Percentiles rank a stretch among this genome's conserved stretches.
These are phyloP conservation scores for Aleiodes testaceus DNA, from an alignment of 2,888 invertebrate genomes.

Conservation along the genomic window DNA sequence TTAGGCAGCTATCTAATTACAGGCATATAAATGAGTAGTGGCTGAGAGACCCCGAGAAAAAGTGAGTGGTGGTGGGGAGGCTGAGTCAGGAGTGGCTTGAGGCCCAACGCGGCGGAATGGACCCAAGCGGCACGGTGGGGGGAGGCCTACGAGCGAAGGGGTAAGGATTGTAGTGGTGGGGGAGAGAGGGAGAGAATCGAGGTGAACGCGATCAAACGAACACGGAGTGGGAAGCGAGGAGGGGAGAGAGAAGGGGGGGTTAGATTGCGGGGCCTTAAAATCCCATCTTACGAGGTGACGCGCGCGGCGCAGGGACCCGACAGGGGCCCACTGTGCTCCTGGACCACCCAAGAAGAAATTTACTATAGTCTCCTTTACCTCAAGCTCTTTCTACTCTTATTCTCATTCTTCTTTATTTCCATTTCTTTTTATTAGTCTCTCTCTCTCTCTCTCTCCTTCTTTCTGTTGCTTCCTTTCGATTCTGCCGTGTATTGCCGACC, in stretches of 20 bases:
- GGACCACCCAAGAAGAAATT: constrained; percentile 73
- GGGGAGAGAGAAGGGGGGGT: constrained; percentile 29
- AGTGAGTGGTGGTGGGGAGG: constrained; percentile 36
- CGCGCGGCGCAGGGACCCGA: constrained; percentile 68
- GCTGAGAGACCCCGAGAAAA: constrained; percentile 47
- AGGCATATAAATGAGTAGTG: constrained; percentile 67
- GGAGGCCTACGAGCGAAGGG: background rate
- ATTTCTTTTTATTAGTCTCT: constrained; percentile 36
- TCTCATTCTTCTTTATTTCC: constrained; percentile 40
- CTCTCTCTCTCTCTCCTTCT: no score
- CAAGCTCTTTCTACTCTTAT: constrained; percentile 37
- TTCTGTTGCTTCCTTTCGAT: constrained; percentile 32
- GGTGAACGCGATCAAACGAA: constrained; percentile 39
- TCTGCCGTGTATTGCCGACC: constrained; percentile 44
- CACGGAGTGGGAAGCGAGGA: constrained; percentile 31
- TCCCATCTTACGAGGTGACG: constrained; percentile 67
- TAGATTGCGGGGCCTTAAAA: constrained; percentile 53
- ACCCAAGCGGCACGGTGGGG: constrained; percentile 29
- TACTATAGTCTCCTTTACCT: constrained; percentile 60
- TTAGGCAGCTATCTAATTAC: constrained; percentile 66
- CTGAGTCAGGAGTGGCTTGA: constrained; percentile 42
- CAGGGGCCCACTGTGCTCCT: constrained; percentile 66
- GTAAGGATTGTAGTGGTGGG: constrained; percentile 32
- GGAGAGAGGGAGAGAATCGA: constrained; percentile 37
- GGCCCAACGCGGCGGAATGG: constrained; percentile 36